phyloP scores from a whole-genome alignment of 2,113 vertebrate genomes.

The Rhipidura dahli region DNA sequence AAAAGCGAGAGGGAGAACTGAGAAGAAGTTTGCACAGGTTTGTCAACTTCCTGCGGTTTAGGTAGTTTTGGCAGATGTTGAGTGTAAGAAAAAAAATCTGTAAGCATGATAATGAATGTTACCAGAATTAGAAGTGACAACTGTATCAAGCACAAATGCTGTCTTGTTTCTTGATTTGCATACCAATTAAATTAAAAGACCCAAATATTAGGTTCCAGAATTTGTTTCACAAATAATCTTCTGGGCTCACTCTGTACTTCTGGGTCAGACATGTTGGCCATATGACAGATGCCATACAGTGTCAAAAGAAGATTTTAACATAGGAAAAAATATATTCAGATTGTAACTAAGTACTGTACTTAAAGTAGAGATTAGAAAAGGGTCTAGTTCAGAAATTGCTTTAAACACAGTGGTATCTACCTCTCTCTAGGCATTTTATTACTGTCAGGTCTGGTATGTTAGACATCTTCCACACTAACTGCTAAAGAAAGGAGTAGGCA shows the following conservation, averaged over 20 bases:
- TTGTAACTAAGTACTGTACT: conserved; percentile 74
- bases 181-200: conserved; percentile 78
- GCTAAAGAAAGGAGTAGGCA: not conserved
- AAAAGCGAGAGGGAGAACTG: conserved; percentile 77
- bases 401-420: not conserved
- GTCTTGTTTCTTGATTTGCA: conserved; percentile 80
- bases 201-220: conserved; percentile 83
- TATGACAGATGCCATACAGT: conserved; percentile 72
- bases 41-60: conserved; percentile 87
- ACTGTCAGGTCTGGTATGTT: conserved; percentile 19
- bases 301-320: conserved; percentile 61
- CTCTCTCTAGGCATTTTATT: conserved; percentile 28
- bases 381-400: conserved; percentile 21
- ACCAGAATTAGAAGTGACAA: conserved; percentile 86
- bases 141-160: conserved; percentile 83
- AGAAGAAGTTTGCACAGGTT: conserved; percentile 90
- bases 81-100: conserved; percentile 80
- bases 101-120: conserved; percentile 84
- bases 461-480: not conserved
- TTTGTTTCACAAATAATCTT: conserved; percentile 92
- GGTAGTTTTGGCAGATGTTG: conserved; percentile 91
- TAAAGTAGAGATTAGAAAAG: conserved; percentile 52
- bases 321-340: conserved; percentile 71
- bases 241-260: conserved; percentile 84
- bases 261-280: conserved; percentile 83